Conservation (phyloP, 2,113 vertebrate species). For the Xiphophorus couchianus region DNA sequence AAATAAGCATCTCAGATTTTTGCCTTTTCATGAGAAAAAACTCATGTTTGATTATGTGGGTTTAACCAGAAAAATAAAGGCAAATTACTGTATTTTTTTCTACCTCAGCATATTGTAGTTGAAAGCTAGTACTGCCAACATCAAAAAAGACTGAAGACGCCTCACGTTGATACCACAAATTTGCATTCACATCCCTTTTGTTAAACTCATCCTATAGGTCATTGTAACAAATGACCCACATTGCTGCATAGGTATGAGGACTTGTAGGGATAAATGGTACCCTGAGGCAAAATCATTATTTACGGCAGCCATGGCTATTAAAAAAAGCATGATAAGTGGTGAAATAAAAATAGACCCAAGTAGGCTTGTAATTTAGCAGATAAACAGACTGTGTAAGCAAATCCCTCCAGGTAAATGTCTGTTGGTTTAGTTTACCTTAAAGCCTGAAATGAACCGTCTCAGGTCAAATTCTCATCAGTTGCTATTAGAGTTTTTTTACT, state of each 20-base stretch:
- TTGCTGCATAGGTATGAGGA: constrained; percentile 31
- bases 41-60: not conserved
- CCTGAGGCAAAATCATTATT: constrained; percentile 53
- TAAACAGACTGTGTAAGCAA: constrained; percentile 27
- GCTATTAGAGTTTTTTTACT: not conserved
- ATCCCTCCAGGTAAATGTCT: constrained; percentile 8
- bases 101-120: constrained; percentile 45
- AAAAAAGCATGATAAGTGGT: constrained; percentile 29
- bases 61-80: constrained; percentile 2
- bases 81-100: constrained; percentile 24
- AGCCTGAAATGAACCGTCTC: constrained; percentile 9
- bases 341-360: constrained; percentile 29
- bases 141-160: constrained; percentile 14
- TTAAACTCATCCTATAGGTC: constrained; percentile 8
- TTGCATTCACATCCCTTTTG: not conserved
- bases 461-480: not conserved
- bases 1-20: no score
- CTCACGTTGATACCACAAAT: not conserved
- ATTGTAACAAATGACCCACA: constrained; percentile 42
- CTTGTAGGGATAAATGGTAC: constrained; percentile 35
- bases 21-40: not conserved
- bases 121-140: constrained; percentile 14
- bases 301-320: constrained; percentile 37
- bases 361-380: constrained; percentile 30
- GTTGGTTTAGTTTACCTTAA: constrained; percentile 30